Evolutionary conservation across 2,797 vertebrate genomes (phyloP).

Genomic region (Chrosomus eos): DNA sequence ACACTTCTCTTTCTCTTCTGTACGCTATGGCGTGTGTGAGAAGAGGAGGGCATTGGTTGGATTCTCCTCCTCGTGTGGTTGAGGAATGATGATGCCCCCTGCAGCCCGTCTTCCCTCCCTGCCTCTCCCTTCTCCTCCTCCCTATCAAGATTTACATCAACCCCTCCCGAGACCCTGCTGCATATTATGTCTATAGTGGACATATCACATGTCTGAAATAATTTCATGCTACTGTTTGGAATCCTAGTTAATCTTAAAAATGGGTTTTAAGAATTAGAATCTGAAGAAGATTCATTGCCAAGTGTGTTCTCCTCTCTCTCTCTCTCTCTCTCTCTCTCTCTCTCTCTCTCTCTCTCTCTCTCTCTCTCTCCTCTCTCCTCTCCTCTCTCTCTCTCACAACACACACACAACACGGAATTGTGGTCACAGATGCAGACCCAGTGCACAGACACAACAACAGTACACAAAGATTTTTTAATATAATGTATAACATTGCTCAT

Average conservation of each 20-base stretch:
- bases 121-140: not conserved
- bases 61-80: conserved; percentile 62
- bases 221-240: conserved; percentile 1
- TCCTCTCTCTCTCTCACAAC: no score
- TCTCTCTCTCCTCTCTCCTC: no score
- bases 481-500: not conserved
- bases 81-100: conserved; percentile 77
- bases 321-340: no score
- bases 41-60: conserved; percentile 53
- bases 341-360: no score
- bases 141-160: not conserved
- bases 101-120: conserved; percentile 64
- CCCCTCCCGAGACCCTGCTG: not conserved
- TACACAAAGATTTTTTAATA: not conserved
- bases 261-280: not conserved
- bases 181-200: not conserved
- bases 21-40: conserved; percentile 25
- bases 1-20: conserved; percentile 63
- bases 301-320: no score
- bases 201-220: not conserved
- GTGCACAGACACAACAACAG: not conserved
- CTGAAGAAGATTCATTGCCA: not conserved
- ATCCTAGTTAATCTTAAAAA: not conserved
- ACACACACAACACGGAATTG: not conserved
- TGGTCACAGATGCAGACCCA: not conserved